Base-by-base conservation (phyloP, 1,140 invertebrate genomes). In the Saccostrea glomerata region DNA sequence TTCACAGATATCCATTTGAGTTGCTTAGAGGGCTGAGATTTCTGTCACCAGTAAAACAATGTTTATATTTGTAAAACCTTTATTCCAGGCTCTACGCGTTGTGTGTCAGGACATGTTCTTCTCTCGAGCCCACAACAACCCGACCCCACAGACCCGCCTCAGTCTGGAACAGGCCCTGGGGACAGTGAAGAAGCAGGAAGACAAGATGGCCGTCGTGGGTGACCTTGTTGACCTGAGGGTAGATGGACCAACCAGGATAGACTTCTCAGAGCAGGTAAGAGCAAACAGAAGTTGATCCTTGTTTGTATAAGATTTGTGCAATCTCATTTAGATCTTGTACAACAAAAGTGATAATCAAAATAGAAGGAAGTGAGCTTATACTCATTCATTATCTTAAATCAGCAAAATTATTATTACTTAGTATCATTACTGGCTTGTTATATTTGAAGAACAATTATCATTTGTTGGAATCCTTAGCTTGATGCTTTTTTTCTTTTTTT, bases 61-160 rank as follows among this genome's bases (percentile, higher is more conserved):
- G 30, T 36, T 36, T 36, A 36, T 36, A 2, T 36, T 47, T 47
- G 47, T 47, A 47, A 47, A 30, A 40, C 87, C 23, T 84, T 23
- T 84, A 85, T 91, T 88, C 47, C 87, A 94, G 94, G 92, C 91
- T 66, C 88, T 94, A 86, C 92, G 91, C 83, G 91, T 93, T 40
- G 92, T 94, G n/a, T 94, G 94, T 85, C 93, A 94, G 85, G 94
- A 94, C 89, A 94, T 94, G 94, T 94, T 94, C 93, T 94, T 94
- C 92, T 94, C 94, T 47, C 90, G 94, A 36, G 90, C 94, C 56
- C 90, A 92, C 36, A 90, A 88, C 89, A 92, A 91, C 60, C 87
- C 90, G 12, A 70, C 90, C 17, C 85, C 91, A 15, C 90, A 91
- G 77, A 87, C 90, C 82, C 89, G 93, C 70, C 89, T 92, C 20